Evolutionary conservation across 2,113 vertebrate genomes (phyloP).

Genomic region (Etheostoma spectabile): DNA sequence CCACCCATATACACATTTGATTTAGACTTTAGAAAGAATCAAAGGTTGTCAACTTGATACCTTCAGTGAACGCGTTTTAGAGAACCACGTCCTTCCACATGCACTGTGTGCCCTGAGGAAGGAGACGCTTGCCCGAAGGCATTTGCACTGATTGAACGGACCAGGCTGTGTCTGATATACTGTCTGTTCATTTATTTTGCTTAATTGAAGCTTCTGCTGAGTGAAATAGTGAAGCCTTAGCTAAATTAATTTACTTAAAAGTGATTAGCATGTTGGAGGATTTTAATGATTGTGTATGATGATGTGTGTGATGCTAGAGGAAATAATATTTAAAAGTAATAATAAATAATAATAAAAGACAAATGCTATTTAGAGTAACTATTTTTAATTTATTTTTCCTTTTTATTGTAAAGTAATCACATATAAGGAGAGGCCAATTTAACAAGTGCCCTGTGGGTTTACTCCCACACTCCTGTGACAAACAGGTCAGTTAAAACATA

Average conservation of each 20-base stretch:
- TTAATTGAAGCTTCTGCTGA: conserved; percentile 43
- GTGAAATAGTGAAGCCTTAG: conserved; percentile 25
- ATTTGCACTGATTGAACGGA: conserved; percentile 49
- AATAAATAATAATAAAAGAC: too few relatives aligned
- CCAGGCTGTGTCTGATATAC: conserved; percentile 29
- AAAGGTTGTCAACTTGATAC: conserved; percentile 3
- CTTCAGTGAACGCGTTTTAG: conserved; percentile 13
- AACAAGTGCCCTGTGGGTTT: not conserved
- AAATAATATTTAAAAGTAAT: too few relatives aligned
- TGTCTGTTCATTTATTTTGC: conserved; percentile 45
- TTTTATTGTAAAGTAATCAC: not conserved
- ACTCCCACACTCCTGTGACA: not conserved
- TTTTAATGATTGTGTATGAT: conserved; percentile 18
- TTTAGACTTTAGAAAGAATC: conserved; percentile 29
- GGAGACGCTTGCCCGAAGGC: conserved; percentile 18
- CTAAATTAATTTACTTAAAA: conserved; percentile 30
- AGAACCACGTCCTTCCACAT: conserved; percentile 10
- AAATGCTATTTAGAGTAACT: not conserved
- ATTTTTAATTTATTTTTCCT: not conserved
- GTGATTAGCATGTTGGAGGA: not conserved
- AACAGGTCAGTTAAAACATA: not conserved
- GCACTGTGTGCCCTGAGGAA: conserved; percentile 16
- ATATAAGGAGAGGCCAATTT: not conserved
- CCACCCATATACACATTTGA: conserved; percentile 18
- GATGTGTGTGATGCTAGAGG: not conserved